Base-by-base conservation (phyloP, 2,113 vertebrate genomes). In the Bambusicola thoracicus region DNA sequence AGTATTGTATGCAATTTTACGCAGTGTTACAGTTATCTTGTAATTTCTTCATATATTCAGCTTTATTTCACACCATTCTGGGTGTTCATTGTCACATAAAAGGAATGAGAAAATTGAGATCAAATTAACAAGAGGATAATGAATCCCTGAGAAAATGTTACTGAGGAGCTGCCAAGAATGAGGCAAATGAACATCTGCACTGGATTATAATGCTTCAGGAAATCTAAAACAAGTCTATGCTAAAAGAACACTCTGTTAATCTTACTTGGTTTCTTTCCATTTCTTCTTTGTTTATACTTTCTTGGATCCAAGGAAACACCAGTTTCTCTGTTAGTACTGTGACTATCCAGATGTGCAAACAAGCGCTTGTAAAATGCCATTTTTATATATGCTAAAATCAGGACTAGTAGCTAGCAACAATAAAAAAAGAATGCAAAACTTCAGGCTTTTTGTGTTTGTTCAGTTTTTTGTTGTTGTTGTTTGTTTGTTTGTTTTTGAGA, bases 151-250 rank as follows among this genome's bases (percentile, higher is more conserved):
- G 94, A 94, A 97, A 95, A 90, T 70, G 49, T 94, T 84, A 18
- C 46, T 70, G 74, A 79, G 72, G 95, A 75, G 79, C 77, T 95
- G 95, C 90, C 91, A 96, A 93, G 92, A 96, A 78, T 89, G 81
- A 95, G 72, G 72, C 72, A 90, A 90, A 96, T 51, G 48, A 95
- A 96, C 96, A 97, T 96, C 96, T 96, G 96, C 79, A 76, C 48
- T 88, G 66, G 90, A 93, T 97, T 97, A 94, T 30, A 66, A 69
- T 89, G 49, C 41, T 91, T 63, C 75, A 95, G 90, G 62, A 92
- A 93, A 84, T 62, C 41, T 93, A 70, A 94, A 90, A 79, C 16
- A 68, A 84, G 63, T 40, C 89, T 93, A 36, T 72, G 44, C 67
- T 95, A 66, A 87, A 91, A 86, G 82, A 90, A 84, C 51, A 22